Base-by-base conservation (phyloP, 1,140 invertebrate genomes). In the Sminthurides bifidus region DNA sequence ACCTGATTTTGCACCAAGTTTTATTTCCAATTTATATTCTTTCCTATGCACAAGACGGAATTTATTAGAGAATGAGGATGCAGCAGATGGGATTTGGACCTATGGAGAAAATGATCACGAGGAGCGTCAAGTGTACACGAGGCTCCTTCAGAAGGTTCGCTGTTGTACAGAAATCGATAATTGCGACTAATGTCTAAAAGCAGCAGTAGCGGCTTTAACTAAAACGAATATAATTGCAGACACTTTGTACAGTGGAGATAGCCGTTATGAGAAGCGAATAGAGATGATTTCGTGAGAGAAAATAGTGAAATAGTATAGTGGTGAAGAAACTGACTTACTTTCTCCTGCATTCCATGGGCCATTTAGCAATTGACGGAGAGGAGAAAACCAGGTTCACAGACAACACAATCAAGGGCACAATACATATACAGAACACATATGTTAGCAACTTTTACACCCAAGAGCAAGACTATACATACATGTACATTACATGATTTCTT, bases 291-390 rank as follows among this genome's bases (percentile, higher is more conserved):
- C 52, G 51, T 12, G 41, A 53, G 26, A 53, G 24, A 48, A 53
- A 19, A 54, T 50, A 50, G 24, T 31, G 35, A 44, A 50, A 51
- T 23, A 33, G 45, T 44, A 24, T 46, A 54, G 31, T 59, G 41
- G 35, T 57, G 46, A 51, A 19, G 35, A 44, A 45, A 45, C 50
- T 51, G 48, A 64, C 61, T 64, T 64, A 64, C 61, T 64, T 64
- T 61, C 29, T 64, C 61, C 61, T 64, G 60, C 52, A 64, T 49
- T 58, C 46, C 50, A 57, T 51, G 40, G 49, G 45, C 45, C 43
- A 63, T 44, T 52, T 58, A 52, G 51, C 51, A 58, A 54, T 49
- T 55, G 23, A 31, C n/a, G 35, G 30, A 35, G 29, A 54, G 49
- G 37, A 58, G 49, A 58, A 52, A 54, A 51, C 52, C 55, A 40